A percentile compares a stretch with the other conserved stretches of the same genome.
Conservation (phyloP, 37 sponge, comb jelly and placozoan genomes). For the Crambe crambe region DNA sequence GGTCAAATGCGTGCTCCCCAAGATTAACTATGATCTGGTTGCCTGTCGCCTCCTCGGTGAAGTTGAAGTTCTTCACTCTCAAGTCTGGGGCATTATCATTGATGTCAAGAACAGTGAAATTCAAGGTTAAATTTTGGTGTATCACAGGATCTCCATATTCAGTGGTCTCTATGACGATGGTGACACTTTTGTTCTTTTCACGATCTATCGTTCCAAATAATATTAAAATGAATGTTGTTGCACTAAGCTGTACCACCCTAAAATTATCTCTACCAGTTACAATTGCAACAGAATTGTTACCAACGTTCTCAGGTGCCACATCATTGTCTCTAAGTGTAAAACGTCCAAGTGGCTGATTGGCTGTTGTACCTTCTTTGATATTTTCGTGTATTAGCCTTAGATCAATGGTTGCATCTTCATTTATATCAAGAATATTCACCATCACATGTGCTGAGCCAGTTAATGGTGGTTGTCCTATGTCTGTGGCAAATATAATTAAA, state of each 20-base stretch:
- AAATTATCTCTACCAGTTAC: conserved; percentile 5
- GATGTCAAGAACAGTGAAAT: neutral
- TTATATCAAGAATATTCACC: conserved; percentile 13
- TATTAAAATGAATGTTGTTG: neutral
- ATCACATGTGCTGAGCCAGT: neutral
- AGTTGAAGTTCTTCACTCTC: neutral
- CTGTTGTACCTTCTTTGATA: neutral
- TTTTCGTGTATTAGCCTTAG: neutral
- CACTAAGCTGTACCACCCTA: too few relatives aligned
- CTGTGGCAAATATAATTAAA: neutral
- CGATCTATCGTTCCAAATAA: neutral
- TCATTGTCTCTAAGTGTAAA: neutral
- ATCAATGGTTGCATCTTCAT: conserved; percentile 4
- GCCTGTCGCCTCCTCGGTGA: neutral
- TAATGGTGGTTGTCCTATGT: neutral
- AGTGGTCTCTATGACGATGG: neutral
- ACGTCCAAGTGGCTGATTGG: neutral
- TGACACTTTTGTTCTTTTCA: neutral
- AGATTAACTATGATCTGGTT: neutral
- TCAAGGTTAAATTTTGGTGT: neutral
- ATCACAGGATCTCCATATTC: conserved; percentile 18
- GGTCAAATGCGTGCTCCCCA: neutral
- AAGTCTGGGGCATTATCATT: conserved; percentile 42
- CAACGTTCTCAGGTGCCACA: neutral
- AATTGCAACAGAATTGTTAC: neutral